phyloP scores from a whole-genome alignment of 37 sponge, comb jelly and placozoan species.

The Cladorhizidae sp. region DNA sequence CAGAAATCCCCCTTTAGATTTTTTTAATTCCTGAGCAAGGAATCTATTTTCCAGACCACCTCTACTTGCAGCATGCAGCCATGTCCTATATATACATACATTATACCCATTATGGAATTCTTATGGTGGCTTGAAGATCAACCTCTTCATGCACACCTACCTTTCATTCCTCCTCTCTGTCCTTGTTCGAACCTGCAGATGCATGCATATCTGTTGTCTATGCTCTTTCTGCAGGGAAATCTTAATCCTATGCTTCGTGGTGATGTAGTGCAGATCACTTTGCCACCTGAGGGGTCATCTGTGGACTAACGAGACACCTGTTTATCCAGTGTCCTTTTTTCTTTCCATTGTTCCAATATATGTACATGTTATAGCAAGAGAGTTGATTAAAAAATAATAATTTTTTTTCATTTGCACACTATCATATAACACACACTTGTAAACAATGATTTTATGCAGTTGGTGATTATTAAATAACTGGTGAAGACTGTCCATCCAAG shows the following conservation, averaged over 20 bases:
- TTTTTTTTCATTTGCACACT: background rate
- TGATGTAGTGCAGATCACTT: background rate
- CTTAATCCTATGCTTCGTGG: background rate
- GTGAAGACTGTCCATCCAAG: background rate
- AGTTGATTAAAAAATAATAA: constrained; percentile 1
- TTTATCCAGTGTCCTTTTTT: background rate
- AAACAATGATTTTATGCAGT: background rate
- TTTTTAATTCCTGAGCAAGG: no score
- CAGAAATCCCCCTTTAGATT: no score
- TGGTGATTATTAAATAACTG: background rate
- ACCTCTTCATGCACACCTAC: no score
- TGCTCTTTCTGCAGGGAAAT: background rate
- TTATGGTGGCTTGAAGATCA: background rate
- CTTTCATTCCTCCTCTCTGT: no score
- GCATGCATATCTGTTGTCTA: background rate
- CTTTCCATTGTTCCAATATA: background rate
- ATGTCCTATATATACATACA: no score
- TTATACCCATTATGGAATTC: background rate
- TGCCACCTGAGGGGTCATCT: constrained; percentile 3
- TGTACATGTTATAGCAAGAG: background rate
- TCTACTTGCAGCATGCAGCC: no score
- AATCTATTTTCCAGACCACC: no score
- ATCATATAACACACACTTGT: background rate
- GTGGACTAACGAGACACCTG: background rate
- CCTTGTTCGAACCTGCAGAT: no score